phyloP scores from a whole-genome alignment of 1,140 invertebrate species.

The Heliconius himera region DNA sequence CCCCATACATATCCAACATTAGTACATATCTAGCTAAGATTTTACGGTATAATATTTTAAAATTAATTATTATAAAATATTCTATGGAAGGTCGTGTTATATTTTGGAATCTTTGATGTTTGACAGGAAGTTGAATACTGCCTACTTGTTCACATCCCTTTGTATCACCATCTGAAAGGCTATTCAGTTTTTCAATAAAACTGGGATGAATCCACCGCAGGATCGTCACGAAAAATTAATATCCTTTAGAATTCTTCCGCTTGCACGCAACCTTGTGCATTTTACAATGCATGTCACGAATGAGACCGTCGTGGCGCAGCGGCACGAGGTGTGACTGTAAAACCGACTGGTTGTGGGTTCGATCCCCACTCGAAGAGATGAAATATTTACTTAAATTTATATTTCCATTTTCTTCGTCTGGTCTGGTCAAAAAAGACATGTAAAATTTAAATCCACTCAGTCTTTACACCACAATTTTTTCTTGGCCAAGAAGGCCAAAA shows the following conservation, averaged over 20 bases:
- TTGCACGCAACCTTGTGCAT: constrained; percentile 19
- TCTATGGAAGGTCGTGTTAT: not conserved
- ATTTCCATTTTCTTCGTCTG: too few species aligned
- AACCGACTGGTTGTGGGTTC: too few species aligned
- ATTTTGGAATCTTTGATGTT: constrained; percentile 38
- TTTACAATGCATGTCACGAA: not conserved
- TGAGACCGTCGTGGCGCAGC: too few species aligned
- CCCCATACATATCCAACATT: too few species aligned
- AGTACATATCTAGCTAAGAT: too few species aligned
- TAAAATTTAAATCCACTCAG: too few species aligned
- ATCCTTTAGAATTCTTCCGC: constrained; percentile 40
- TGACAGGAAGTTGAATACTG: constrained; percentile 43
- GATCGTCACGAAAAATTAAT: constrained; percentile 55
- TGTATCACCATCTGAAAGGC: constrained; percentile 58
- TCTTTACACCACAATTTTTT: too few species aligned
- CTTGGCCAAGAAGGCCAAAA: too few species aligned
- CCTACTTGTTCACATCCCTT: constrained; percentile 44
- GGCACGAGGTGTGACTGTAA: too few species aligned
- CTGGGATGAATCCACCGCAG: constrained; percentile 58
- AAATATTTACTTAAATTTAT: too few species aligned
- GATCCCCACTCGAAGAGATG: too few species aligned
- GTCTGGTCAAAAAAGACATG: too few species aligned
- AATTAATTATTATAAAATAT: not conserved
- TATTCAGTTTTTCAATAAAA: constrained; percentile 63
- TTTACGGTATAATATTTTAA: not conserved